Conservation (phyloP, 2,113 vertebrate genomes). For the Amblyornis subalaris region DNA sequence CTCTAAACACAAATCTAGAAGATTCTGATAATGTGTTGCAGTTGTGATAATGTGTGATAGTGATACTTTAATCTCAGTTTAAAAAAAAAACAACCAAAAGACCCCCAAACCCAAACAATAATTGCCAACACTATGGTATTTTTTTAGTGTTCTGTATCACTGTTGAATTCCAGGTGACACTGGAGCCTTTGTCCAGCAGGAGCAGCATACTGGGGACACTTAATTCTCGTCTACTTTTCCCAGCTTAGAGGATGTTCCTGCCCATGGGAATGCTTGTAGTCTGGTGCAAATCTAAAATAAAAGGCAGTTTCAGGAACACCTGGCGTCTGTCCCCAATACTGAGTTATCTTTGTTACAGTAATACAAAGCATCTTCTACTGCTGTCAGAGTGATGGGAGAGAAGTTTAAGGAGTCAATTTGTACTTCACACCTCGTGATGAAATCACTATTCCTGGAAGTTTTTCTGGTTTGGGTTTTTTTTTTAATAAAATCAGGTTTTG, state of each 20-base stretch:
- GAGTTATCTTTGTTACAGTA: background rate
- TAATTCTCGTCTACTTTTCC: background rate
- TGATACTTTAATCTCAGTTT: background rate
- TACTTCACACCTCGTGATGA: accelerated
- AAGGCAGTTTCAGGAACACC: background rate
- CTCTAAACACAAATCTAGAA: background rate
- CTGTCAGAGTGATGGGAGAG: background rate
- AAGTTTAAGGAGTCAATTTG: background rate
- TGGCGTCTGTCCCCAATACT: background rate
- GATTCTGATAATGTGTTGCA: background rate
- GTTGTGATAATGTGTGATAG: background rate
- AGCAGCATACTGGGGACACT: background rate
- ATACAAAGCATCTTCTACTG: background rate
- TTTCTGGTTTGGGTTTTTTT: background rate
- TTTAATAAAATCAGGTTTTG: background rate
- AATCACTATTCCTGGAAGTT: background rate
- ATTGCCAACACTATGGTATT: background rate
- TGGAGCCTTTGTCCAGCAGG: background rate
- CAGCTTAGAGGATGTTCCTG: background rate
- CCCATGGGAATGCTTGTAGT: background rate
- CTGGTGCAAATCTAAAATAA: background rate
- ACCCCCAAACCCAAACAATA: background rate
- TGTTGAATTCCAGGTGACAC: background rate
- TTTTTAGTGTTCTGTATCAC: background rate
- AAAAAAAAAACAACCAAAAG: background rate